A percentile compares a stretch with the other conserved stretches of the same genome.
phyloP scores from a whole-genome alignment of 2,113 vertebrate species.

The Nothocercus nigrocapillus region DNA sequence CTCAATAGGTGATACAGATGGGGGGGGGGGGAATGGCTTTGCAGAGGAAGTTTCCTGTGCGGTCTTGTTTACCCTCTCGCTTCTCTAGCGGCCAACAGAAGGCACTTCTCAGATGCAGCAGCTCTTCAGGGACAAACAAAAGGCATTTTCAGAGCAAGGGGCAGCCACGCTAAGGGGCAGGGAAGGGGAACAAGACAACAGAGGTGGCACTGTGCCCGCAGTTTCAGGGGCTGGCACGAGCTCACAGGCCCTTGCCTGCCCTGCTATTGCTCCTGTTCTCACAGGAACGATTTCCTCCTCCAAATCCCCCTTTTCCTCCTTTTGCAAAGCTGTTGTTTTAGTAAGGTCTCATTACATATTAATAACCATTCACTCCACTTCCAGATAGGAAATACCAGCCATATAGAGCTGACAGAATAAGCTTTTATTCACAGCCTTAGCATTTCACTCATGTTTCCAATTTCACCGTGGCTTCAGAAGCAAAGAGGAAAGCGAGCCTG shows the following conservation, averaged over 20 bases:
- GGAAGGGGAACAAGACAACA: neutral
- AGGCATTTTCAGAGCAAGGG: neutral
- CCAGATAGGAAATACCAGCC: slow-evolving; percentile 2
- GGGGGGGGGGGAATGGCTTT: no score
- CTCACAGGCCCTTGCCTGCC: neutral
- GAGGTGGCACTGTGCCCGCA: neutral
- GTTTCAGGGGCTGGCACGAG: neutral
- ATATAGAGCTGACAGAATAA: neutral
- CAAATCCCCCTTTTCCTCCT: neutral
- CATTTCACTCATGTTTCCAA: neutral
- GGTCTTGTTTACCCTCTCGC: neutral
- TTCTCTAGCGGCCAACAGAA: neutral
- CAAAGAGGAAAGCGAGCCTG: neutral
- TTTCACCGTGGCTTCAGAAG: neutral
- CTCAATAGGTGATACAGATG: neutral
- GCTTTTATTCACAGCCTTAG: slow-evolving; percentile 18
- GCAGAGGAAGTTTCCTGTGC: neutral
- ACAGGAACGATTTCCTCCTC: neutral
- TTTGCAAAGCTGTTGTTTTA: neutral
- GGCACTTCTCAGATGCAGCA: neutral
- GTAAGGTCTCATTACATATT: slow-evolving; percentile 20
- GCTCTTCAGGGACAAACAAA: neutral
- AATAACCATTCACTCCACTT: slow-evolving; percentile 18
- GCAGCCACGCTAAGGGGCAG: neutral
- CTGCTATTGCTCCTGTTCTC: neutral